Base-by-base conservation (phyloP, 1,140 invertebrate species). In the Macrobrachium nipponense region DNA sequence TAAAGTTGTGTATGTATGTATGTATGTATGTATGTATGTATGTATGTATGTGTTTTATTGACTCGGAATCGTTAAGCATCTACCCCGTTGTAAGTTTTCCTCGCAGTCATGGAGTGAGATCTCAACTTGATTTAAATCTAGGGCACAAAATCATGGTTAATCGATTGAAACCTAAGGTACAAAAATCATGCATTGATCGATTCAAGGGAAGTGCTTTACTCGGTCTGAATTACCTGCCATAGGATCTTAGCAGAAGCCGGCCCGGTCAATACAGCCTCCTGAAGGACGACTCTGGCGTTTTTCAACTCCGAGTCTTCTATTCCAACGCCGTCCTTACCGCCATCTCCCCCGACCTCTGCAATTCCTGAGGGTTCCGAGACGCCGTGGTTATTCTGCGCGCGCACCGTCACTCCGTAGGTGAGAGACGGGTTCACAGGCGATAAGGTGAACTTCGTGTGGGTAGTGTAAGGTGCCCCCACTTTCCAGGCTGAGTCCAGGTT, bases 401-500 rank as follows among this genome's bases (percentile, higher is more conserved):
- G 79, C 14, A 88, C 88, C 11, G 86, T 81, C 17, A 88, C 88
- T n/a, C 88, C 88, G 58, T 89, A 89, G 43, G 85, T 84, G 17
- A 27, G 23, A 5, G 68, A 68, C 23, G 88, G 84, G 44, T 84
- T 81, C 0, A 89, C 81, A 59, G 73, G 68, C 18, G 80, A 58
- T 14, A 89, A 68, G 36, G 84, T 83, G 79, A 73, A 87, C 23
- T 78, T 36, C n/a, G 88, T 72, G 6, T 18, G 15, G 7, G 64
- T 75, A 0, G 82, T 72, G 58, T 66, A 76, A 59, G 80, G 51
- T n/a, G 77, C 64, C 0, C 77, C 84, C n/a, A 77, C 36, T 43
- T 62, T 20, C 84, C 88, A 88, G 5, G 83, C 70, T n/a, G 82
- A 81, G 10, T 82, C 88, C 27, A 18, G 14, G 23, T 81, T 88